Conservation (phyloP, 2,797 vertebrate species). For the Liasis olivaceus region DNA sequence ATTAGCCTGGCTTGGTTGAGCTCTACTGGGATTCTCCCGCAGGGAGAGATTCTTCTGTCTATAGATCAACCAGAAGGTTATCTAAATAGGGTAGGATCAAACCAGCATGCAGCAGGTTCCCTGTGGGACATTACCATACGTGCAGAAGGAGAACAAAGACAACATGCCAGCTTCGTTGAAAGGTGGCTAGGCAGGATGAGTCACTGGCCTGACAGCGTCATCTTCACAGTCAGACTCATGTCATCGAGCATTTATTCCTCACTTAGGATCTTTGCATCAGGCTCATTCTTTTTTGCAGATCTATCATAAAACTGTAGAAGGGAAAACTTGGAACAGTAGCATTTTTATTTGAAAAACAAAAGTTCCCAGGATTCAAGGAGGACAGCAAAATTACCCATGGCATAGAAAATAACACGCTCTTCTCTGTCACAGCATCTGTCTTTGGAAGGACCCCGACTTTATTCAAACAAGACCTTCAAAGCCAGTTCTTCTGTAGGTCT, state of each 20-base stretch:
- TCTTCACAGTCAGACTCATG: background rate
- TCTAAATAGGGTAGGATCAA: conserved; percentile 74
- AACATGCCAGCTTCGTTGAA: background rate
- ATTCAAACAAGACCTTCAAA: too few species aligned
- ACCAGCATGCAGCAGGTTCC: conserved; percentile 66
- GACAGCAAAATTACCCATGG: too few species aligned
- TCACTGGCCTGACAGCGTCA: background rate
- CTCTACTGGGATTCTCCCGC: conserved; percentile 73
- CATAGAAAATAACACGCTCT: too few species aligned
- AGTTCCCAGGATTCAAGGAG: too few species aligned
- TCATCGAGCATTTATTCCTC: background rate
- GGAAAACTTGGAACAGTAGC: too few species aligned
- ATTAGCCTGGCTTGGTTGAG: conserved; percentile 76
- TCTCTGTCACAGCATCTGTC: too few species aligned
- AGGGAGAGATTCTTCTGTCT: conserved; percentile 69
- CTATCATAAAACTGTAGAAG: too few species aligned
- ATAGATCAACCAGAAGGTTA: conserved; percentile 76
- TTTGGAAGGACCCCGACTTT: too few species aligned
- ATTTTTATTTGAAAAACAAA: too few species aligned
- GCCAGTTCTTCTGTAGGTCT: too few species aligned
- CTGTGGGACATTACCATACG: conserved; percentile 60
- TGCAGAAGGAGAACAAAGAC: conserved; percentile 47
- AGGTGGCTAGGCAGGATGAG: background rate
- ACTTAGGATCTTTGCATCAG: background rate
- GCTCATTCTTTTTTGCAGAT: background rate